Base-by-base conservation (phyloP, 2,888 invertebrate species). In the Fragum fragum region DNA sequence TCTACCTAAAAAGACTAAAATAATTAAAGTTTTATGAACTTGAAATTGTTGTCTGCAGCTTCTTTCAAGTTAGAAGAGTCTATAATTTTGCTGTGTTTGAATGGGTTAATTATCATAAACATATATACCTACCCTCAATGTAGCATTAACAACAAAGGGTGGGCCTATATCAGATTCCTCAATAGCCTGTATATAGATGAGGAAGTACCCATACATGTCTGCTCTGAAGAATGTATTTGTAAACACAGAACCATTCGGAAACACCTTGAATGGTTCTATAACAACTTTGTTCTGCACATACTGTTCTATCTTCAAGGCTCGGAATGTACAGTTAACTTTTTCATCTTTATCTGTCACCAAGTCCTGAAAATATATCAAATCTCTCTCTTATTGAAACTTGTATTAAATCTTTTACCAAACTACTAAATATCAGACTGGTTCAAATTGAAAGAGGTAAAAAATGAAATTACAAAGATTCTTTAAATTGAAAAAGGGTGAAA, bases 191-290 rank as follows among this genome's bases (percentile, higher is more conserved):
- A 90, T 88, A 52, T 81, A 87, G 63, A 91, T 87, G 32, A 84
- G 97, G 93, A 99, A 99, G 94, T 98, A 98, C 55, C 99, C 99
- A 93, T 98, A 98, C 99, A 98, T 98, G 75, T 97, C 97, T 90
- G 97, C 97, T 94, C 98, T 98, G 0, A 99, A 99, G 95, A 98
- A 98, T 93, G 99, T 98, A 95, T 99, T 98, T 5, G 99, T 95
- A 79, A 96, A 96, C 29, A 99, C 96, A 0, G 91, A 89, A 0
- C 93, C 94, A 79, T 91, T 91, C 11, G 81, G 77, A 73, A 89
- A 92, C 47, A 94, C 79, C 14, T 79, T 73, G 84, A 94, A 93
- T 11, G 92, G 91, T 23, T 87, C 83, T n/a, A n/a, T n/a, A n/a
- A 81, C 59, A 79, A 85, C 76, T n/a, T 66, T 71, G 32, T 75